Base-by-base conservation (phyloP, 2,797 vertebrate genomes). In the Arrhamphus sclerolepis region DNA sequence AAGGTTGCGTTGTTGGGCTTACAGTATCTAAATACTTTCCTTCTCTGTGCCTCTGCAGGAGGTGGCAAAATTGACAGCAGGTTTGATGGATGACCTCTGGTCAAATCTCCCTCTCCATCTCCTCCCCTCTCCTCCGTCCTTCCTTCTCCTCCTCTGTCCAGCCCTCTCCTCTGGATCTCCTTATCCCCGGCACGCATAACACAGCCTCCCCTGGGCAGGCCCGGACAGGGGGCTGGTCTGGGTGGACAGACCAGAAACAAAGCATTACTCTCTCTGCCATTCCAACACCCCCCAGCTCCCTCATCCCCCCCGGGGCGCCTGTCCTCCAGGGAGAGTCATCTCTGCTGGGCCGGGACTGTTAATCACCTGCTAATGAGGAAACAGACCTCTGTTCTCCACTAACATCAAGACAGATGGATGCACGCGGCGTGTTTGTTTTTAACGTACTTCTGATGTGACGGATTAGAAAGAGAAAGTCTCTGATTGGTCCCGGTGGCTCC, bases 71-170 rank as follows among this genome's bases (percentile, higher is more conserved):
- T 75, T 95, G 95, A 97, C 96, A 94, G 92, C 92, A 86, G 77
- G 91, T 85, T 81, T 97, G 95, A 99, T 93, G 93, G 94, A 98
- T 94, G 95, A 93, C 90, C 92, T 87, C 89, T 75, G 78, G 87
- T 89, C 75, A 74, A 77, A 86, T 83, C 67, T 82, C 59, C 69
- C 22, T 77, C 82, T 83, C 62, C 68, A 67, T 80, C 77, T 83
- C 76, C 76, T 68, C 77, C 66, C 40, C 66, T 79, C 77, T 83
- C 72, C 66, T 38, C 20, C 43, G 62, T 75, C 83, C 86, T 83
- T 70, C 80, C 81, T 81, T 83, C 78, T 78, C 83, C 82, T 81
- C 80, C 84, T 82, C 62, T 76, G 62, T 63, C 83, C 31, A 2
- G 73, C 85, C 75, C 83, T 86, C 86, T 88, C 63, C 71, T 81